Evolutionary conservation across 2,113 vertebrate species (phyloP).

Genomic region (Notarius quadriscutis): DNA sequence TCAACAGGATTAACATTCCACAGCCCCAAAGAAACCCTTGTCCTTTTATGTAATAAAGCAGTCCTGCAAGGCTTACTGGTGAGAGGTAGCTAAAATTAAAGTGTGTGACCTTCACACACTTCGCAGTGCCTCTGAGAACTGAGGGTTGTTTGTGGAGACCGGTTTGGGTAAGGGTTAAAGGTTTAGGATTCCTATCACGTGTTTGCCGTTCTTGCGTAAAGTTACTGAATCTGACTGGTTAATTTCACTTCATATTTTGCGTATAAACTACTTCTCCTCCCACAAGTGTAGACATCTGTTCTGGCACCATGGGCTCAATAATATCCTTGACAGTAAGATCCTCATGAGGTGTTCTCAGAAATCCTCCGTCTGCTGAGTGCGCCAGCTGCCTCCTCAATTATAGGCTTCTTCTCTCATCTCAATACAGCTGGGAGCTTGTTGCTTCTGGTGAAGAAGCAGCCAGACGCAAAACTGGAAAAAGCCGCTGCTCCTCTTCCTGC

Average conservation of each 20-base stretch:
- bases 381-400: constrained; percentile 54
- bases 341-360: constrained; percentile 35
- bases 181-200: neutral
- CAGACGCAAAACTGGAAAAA: constrained; percentile 44
- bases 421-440: constrained; percentile 49
- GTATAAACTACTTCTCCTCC: constrained; percentile 13
- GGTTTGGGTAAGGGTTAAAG: neutral
- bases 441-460: constrained; percentile 45
- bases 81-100: constrained; percentile 20
- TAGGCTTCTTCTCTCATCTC: constrained; percentile 47
- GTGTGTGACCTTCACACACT: neutral
- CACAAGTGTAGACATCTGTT: constrained; percentile 41
- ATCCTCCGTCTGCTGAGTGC: constrained; percentile 44
- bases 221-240: neutral
- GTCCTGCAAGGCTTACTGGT: constrained; percentile 21
- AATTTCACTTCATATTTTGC: neutral
- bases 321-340: constrained; percentile 47
- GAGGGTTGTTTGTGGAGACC: neutral
- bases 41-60: constrained; percentile 28
- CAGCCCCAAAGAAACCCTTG: constrained; percentile 27
- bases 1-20: constrained; percentile 33
- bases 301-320: constrained; percentile 30
- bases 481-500: constrained; percentile 24
- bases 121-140: neutral
- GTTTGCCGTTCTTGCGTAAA: neutral